A percentile compares a stretch with the other conserved stretches of the same genome.
These are phyloP conservation scores for Coelopa pilipes DNA, from an alignment of 2,888 invertebrate species.

Conservation along the genomic window DNA sequence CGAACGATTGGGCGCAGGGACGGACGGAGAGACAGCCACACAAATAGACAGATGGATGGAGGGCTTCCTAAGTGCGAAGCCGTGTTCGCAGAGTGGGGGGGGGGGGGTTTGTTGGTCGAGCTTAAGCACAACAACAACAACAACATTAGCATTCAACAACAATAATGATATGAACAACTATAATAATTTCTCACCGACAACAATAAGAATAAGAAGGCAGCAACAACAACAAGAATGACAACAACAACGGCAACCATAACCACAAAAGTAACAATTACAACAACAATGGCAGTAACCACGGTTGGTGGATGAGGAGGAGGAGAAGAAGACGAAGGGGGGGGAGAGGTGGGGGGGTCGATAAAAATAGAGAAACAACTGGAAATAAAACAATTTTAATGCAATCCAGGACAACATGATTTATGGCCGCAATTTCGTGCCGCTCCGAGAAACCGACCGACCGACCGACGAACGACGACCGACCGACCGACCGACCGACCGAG, in stretches of 20 bases:
- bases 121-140: too few relatives aligned
- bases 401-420: slow-evolving; percentile 64
- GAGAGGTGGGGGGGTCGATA: too few relatives aligned
- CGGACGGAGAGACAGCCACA: not conserved
- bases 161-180: too few relatives aligned
- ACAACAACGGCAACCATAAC: not conserved
- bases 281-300: not conserved
- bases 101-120: not conserved
- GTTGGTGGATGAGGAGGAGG: too few relatives aligned
- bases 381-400: slow-evolving; percentile 53
- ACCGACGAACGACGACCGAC: slow-evolving; percentile 8
- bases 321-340: too few relatives aligned
- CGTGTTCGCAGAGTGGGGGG: not conserved
- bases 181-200: too few relatives aligned
- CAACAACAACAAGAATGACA: too few relatives aligned
- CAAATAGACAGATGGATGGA: too few relatives aligned
- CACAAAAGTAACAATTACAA: not conserved
- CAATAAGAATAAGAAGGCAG: too few relatives aligned
- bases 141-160: too few relatives aligned
- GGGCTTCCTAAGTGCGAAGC: not conserved
- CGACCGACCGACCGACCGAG: slow-evolving; percentile 14
- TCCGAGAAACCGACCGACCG: not conserved
- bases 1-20: not conserved
- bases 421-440: slow-evolving; percentile 60
- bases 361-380: slow-evolving; percentile 5